A percentile compares a stretch with the other conserved stretches of the same genome.
Conservation (phyloP, 1,140 invertebrate species). For the Hypothenemus hampei region DNA sequence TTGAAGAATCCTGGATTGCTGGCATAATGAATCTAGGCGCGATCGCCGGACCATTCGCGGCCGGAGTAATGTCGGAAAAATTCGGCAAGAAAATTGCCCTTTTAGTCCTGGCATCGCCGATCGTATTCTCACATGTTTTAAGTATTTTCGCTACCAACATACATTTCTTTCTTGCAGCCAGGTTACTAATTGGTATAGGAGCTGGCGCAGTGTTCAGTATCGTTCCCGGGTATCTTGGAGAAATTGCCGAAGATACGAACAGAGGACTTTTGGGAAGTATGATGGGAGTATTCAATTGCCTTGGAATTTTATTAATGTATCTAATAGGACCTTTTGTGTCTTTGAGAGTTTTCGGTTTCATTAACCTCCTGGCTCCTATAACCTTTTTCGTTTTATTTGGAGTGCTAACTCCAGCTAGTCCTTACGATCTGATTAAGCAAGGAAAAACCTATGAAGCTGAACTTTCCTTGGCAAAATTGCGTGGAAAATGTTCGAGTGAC, state of each 20-base stretch:
- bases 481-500: constrained; percentile 26
- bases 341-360: constrained; percentile 52
- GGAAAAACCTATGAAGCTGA: constrained; percentile 18
- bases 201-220: constrained; percentile 48
- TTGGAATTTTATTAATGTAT: constrained; percentile 46
- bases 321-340: constrained; percentile 54
- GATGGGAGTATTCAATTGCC: constrained; percentile 50
- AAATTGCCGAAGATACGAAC: constrained; percentile 46
- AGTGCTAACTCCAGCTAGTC: constrained; percentile 64
- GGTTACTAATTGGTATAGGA: constrained; percentile 47
- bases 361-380: constrained; percentile 46
- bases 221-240: constrained; percentile 51
- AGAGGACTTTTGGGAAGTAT: constrained; percentile 52
- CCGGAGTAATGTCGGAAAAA: constrained; percentile 42
- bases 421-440: constrained; percentile 47
- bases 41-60: constrained; percentile 43
- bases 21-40: constrained; percentile 74
- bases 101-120: constrained; percentile 42
- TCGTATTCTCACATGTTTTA: constrained; percentile 44
- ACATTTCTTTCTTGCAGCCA: constrained; percentile 42
- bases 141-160: constrained; percentile 44
- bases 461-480: constrained; percentile 26
- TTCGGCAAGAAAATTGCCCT: constrained; percentile 48
- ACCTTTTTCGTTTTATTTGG: constrained; percentile 52
- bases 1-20: constrained; percentile 73